These are phyloP conservation scores for Panopea generosa DNA, from an alignment of 2,888 invertebrate genomes.

Conservation along the genomic window DNA sequence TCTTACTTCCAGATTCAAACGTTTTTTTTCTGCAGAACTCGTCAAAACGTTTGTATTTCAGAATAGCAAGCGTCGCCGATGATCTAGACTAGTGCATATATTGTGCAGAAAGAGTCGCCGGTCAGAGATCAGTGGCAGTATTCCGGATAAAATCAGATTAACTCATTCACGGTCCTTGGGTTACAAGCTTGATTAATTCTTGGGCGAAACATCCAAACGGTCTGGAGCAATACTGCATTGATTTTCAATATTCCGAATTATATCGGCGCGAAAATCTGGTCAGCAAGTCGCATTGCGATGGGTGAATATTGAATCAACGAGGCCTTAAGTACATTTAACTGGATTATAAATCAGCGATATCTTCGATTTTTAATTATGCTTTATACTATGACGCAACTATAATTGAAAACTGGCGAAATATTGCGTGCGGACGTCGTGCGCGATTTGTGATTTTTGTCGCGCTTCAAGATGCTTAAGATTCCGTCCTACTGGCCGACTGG, in stretches of 20 bases:
- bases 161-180: conserved; percentile 20
- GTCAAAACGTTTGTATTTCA: too few relatives aligned
- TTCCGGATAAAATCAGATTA: conserved; percentile 46
- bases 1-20: too few relatives aligned
- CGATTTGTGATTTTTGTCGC: conserved; percentile 5
- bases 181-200: conserved; percentile 48
- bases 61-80: too few relatives aligned
- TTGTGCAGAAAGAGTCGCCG: too few relatives aligned
- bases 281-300: conserved; percentile 25
- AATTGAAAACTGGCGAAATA: conserved; percentile 5
- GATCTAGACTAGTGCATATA: too few relatives aligned
- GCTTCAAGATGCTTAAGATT: background rate
- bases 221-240: conserved; percentile 32
- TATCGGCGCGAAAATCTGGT: conserved; percentile 35
- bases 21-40: too few relatives aligned
- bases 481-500: conserved; percentile 8
- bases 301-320: conserved; percentile 18
- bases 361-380: conserved; percentile 7
- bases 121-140: background rate
- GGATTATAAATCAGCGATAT: conserved; percentile 9
- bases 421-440: conserved; percentile 16
- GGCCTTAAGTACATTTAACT: background rate
- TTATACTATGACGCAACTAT: conserved; percentile 10
- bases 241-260: conserved; percentile 52
- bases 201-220: conserved; percentile 32